phyloP scores from a whole-genome alignment of 92 coral and sea anemone species.

The Epizoanthus fatuus region DNA sequence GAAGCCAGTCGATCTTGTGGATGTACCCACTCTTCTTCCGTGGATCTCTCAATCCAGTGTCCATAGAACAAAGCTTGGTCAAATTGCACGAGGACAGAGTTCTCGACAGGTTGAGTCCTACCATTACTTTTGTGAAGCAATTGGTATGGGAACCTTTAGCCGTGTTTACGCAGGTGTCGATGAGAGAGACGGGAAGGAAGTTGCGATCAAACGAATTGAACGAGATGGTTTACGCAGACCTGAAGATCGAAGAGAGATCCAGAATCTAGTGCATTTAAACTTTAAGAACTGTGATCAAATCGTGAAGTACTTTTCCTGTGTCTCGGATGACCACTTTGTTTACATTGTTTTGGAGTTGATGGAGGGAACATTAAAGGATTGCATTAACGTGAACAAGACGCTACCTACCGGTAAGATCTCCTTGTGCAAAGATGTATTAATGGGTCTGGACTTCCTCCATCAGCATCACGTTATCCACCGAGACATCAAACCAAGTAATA shows the following conservation, averaged over 20 bases:
- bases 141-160: slow-evolving; percentile 53
- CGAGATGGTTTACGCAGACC: too few relatives aligned
- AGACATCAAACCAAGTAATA: slow-evolving; percentile 72
- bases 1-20: neutral
- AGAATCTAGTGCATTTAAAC: slow-evolving; percentile 8
- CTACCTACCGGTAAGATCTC: neutral
- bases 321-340: slow-evolving; percentile 41
- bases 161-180: slow-evolving; percentile 55
- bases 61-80: slow-evolving; percentile 22
- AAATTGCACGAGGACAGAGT: slow-evolving; percentile 44
- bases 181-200: slow-evolving; percentile 61
- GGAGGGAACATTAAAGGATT: slow-evolving; percentile 67
- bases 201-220: slow-evolving; percentile 71
- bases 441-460: slow-evolving; percentile 55
- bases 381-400: neutral
- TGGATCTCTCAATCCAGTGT: slow-evolving; percentile 47
- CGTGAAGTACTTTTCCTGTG: slow-evolving; percentile 50
- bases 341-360: slow-evolving; percentile 67
- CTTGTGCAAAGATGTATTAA: slow-evolving; percentile 40
- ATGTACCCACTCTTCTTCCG: slow-evolving; percentile 31
- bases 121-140: slow-evolving; percentile 34
- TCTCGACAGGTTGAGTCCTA: slow-evolving; percentile 16
- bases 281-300: slow-evolving; percentile 54
- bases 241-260: slow-evolving; percentile 46
- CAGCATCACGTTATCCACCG: slow-evolving; percentile 41